Evolutionary conservation across 2,888 invertebrate genomes (phyloP).

Genomic region (Calameuta pallipes): DNA sequence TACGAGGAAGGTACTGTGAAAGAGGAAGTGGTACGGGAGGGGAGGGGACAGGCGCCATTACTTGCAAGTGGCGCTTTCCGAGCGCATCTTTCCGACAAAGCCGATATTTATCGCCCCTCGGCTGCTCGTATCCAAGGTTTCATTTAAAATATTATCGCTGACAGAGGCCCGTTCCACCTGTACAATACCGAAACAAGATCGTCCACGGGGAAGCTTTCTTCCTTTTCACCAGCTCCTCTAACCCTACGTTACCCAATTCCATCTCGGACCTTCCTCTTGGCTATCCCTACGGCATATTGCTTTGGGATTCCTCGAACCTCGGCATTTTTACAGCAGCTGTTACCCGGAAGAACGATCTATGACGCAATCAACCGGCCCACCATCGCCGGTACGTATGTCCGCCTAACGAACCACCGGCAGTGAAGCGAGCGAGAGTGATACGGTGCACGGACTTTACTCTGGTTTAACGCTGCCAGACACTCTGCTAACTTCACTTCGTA

Average conservation of each 20-base stretch:
- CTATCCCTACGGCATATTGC: constrained; percentile 42
- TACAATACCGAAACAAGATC: not conserved
- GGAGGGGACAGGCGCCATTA: constrained; percentile 54
- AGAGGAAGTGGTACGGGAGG: constrained; percentile 12
- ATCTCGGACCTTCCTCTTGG: not conserved
- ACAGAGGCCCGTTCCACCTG: constrained; percentile 37
- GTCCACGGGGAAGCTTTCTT: not conserved
- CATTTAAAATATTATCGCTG: constrained; percentile 62
- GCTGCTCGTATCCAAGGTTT: constrained; percentile 47
- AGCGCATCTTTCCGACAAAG: constrained; percentile 57
- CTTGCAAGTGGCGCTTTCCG: constrained; percentile 63
- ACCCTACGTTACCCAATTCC: not conserved
- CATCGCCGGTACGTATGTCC: not conserved
- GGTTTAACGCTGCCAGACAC: not conserved
- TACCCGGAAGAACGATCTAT: constrained; percentile 26
- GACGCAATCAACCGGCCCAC: not conserved
- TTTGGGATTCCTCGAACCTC: constrained; percentile 53
- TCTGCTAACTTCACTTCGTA: not conserved
- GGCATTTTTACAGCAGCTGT: constrained; percentile 55
- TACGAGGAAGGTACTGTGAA: constrained; percentile 28
- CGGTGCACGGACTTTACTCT: not conserved
- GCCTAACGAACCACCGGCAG: not conserved
- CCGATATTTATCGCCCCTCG: constrained; percentile 60
- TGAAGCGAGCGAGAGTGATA: not conserved
- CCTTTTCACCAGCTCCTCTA: not conserved